Conservation (phyloP, 2,797 vertebrate genomes). For the Amniataba percoides region DNA sequence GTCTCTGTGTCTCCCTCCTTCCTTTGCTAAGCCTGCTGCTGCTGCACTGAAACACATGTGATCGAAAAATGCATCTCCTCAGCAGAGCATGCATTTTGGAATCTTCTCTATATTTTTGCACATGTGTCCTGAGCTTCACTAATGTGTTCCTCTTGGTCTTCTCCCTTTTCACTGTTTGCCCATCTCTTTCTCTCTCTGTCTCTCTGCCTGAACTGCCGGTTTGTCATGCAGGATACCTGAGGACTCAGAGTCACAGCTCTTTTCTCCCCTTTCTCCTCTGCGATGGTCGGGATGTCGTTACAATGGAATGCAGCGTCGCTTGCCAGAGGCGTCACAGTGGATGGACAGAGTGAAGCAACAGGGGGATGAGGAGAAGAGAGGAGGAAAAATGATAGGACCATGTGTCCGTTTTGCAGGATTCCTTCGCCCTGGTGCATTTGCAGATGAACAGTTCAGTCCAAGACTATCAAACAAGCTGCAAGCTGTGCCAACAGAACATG, state of each 20-base stretch:
- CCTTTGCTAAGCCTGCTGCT: slow-evolving; percentile 32
- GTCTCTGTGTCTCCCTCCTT: slow-evolving; percentile 32
- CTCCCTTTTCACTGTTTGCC: background rate
- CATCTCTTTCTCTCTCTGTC: background rate
- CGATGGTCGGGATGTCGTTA: slow-evolving; percentile 79
- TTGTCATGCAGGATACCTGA: slow-evolving; percentile 59
- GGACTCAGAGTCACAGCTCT: slow-evolving; percentile 51
- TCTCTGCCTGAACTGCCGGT: slow-evolving; percentile 10
- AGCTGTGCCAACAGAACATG: background rate
- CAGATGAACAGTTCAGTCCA: background rate
- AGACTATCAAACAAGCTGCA: slow-evolving; percentile 12
- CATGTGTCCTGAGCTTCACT: slow-evolving; percentile 25
- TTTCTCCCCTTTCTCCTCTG: slow-evolving; percentile 62
- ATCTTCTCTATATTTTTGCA: slow-evolving; percentile 28
- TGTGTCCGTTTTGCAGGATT: slow-evolving; percentile 40
- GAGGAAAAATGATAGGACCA: slow-evolving; percentile 34
- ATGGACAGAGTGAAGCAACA: slow-evolving; percentile 72
- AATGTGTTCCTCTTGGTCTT: slow-evolving; percentile 14
- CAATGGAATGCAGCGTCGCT: slow-evolving; percentile 76
- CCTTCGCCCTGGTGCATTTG: slow-evolving; percentile 26
- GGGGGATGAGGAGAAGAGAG: slow-evolving; percentile 28
- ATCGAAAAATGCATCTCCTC: slow-evolving; percentile 49
- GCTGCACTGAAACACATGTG: slow-evolving; percentile 59
- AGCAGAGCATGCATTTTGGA: slow-evolving; percentile 49
- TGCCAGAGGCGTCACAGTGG: slow-evolving; percentile 80